phyloP scores from a whole-genome alignment of 2,888 invertebrate species.

The Hirtodrosophila duncani region DNA sequence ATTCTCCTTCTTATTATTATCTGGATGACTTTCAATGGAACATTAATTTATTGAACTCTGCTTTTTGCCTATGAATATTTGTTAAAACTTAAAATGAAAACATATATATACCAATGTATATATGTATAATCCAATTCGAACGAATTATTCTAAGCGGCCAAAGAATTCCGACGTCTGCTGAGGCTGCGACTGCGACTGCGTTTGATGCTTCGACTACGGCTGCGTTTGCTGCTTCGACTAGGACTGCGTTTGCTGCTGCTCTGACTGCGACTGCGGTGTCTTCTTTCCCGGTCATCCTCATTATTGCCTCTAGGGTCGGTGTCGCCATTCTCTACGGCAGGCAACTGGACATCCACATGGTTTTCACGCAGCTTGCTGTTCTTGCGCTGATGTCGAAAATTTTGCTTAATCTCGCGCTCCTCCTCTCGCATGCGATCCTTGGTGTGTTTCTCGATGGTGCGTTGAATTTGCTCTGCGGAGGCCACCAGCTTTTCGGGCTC shows the following conservation, averaged over 20 bases:
- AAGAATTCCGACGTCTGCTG: conserved; percentile 58
- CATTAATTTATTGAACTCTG: no score
- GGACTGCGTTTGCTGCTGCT: conserved; percentile 30
- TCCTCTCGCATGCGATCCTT: conserved; percentile 73
- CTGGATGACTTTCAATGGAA: no score
- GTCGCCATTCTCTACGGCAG: not conserved
- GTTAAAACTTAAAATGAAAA: no score
- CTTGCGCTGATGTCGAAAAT: conserved; percentile 53
- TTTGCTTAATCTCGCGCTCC: conserved; percentile 66
- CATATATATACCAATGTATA: no score
- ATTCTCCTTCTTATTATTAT: no score
- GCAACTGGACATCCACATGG: conserved; percentile 12
- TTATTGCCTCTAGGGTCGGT: not conserved
- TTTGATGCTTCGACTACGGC: no score
- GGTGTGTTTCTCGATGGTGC: conserved; percentile 72
- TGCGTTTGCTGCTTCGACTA: no score
- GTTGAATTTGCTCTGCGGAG: conserved; percentile 75
- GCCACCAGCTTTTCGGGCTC: conserved; percentile 74
- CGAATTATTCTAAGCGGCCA: conserved; percentile 35
- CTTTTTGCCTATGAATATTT: no score
- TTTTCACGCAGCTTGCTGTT: conserved; percentile 15
- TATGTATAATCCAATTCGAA: conserved; percentile 2
- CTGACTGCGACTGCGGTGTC: no score
- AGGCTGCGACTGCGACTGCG: no score
- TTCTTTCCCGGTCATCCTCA: conserved; percentile 12